phyloP scores from a whole-genome alignment of 2,888 invertebrate species.

The Quadriops clusia region DNA sequence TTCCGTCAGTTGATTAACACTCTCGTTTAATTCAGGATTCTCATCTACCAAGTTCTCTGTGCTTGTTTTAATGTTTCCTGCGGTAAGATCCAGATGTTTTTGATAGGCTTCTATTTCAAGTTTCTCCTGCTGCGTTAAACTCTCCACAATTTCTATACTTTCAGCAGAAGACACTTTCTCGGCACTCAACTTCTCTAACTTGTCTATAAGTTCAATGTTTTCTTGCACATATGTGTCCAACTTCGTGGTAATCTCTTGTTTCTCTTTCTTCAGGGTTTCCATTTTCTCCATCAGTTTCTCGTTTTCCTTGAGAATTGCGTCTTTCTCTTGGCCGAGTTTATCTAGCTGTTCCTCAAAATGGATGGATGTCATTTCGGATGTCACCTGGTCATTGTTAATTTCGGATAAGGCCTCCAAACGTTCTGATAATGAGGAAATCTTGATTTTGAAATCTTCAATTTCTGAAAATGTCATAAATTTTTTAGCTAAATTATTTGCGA shows the following conservation, averaged over 20 bases:
- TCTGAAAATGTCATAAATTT: too few relatives aligned
- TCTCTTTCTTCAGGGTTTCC: constrained; percentile 47
- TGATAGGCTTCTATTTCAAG: constrained; percentile 57
- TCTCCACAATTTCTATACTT: constrained; percentile 64
- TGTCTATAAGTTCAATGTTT: constrained; percentile 61
- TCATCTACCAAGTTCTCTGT: constrained; percentile 26
- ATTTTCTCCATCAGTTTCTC: constrained; percentile 43
- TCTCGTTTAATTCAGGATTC: constrained; percentile 40
- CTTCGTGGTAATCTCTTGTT: constrained; percentile 47
- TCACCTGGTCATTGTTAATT: constrained; percentile 57
- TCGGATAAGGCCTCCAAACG: constrained; percentile 45
- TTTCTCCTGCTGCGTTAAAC: constrained; percentile 58
- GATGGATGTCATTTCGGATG: constrained; percentile 64
- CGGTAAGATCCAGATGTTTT: constrained; percentile 37
- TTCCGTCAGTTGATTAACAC: constrained; percentile 46
- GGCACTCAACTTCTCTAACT: constrained; percentile 58
- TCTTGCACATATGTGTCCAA: constrained; percentile 56
- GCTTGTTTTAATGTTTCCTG: constrained; percentile 22
- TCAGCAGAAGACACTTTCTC: constrained; percentile 65
- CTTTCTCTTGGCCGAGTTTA: constrained; percentile 40
- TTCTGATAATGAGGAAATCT: constrained; percentile 9
- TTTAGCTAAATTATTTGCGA: too few relatives aligned
- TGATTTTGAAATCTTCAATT: constrained; percentile 6
- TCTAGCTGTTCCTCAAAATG: constrained; percentile 68
- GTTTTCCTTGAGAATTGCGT: constrained; percentile 41